Conservation (phyloP, 2,888 invertebrate genomes). For the Tortrix viridana region DNA sequence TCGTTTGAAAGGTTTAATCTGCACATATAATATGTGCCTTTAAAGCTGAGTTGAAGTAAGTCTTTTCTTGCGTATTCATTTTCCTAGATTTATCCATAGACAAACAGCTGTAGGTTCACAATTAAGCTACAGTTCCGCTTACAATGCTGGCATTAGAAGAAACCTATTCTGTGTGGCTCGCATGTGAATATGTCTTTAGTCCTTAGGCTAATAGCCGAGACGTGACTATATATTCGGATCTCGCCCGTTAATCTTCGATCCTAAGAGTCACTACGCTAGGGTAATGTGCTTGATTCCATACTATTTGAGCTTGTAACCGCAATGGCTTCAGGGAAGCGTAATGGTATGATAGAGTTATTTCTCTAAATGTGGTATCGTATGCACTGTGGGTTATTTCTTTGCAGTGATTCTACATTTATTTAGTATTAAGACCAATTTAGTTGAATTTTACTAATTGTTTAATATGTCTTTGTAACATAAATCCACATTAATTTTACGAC, state of each 20-base stretch:
- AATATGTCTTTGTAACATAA: too few species aligned
- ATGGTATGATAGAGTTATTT: conserved; percentile 50
- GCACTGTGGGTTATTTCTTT: not conserved
- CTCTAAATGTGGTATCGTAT: conserved; percentile 18
- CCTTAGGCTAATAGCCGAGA: conserved; percentile 67
- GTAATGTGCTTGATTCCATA: conserved; percentile 69
- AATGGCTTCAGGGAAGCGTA: conserved; percentile 27
- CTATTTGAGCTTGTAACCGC: conserved; percentile 54
- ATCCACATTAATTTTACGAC: too few species aligned
- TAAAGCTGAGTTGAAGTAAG: too few species aligned
- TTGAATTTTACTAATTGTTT: too few species aligned
- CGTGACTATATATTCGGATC: conserved; percentile 74
- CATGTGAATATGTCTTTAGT: conserved; percentile 67
- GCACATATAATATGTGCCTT: too few species aligned
- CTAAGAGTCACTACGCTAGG: conserved; percentile 46
- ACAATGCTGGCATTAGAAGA: conserved; percentile 29
- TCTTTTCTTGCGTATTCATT: too few species aligned
- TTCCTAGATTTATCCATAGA: not conserved
- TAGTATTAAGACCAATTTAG: too few species aligned
- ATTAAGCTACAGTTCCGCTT: conserved; percentile 34
- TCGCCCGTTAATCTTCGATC: conserved; percentile 63
- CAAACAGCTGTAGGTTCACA: conserved; percentile 9
- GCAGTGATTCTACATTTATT: not conserved
- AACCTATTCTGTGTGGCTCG: conserved; percentile 49
- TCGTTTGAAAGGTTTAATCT: too few species aligned